Conservation (phyloP, 2,888 invertebrate genomes). For the Patella depressa region DNA sequence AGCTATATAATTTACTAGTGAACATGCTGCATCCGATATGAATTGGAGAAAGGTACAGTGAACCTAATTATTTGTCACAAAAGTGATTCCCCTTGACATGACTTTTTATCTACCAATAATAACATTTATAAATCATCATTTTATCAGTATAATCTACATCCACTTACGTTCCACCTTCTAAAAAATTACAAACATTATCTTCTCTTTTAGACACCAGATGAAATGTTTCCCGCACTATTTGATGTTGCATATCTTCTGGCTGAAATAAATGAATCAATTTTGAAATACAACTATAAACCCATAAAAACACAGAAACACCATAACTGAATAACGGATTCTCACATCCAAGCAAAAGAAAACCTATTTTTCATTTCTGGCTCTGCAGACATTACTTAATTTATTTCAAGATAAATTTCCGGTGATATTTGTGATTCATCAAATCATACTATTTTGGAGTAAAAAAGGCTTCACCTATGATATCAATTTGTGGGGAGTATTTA, state of each 20-base stretch:
- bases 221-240: constrained; percentile 99
- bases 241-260: constrained; percentile 99
- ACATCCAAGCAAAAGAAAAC: no score
- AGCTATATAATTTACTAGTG: no score
- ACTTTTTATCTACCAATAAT: neutral
- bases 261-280: constrained; percentile 70
- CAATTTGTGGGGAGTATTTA: no score
- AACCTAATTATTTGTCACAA: neutral
- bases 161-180: constrained; percentile 94
- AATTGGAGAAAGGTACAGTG: neutral
- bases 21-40: neutral
- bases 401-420: no score
- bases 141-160: neutral
- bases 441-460: neutral
- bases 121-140: neutral
- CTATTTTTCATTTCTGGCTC: no score
- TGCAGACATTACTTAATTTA: no score
- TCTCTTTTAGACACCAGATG: constrained; percentile 98
- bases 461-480: neutral
- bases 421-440: neutral
- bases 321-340: no score
- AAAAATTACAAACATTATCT: constrained; percentile 99
- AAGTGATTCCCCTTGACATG: neutral
- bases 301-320: no score
- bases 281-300: no score